Base-by-base conservation (phyloP, 2,888 invertebrate species). In the Drosophila meridionalis region DNA sequence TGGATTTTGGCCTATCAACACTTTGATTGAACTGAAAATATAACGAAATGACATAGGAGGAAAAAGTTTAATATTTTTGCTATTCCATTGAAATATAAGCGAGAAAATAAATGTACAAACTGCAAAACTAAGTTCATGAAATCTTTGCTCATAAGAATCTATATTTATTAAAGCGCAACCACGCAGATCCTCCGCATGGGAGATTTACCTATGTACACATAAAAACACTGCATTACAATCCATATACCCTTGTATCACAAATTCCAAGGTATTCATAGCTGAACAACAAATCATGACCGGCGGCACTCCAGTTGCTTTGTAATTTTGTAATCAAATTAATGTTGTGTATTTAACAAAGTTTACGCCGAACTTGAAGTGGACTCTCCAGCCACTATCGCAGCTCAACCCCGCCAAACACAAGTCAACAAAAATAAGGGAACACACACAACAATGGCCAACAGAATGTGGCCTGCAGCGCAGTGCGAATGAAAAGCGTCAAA, bases 241-340 rank as follows among this genome's bases (percentile, higher is more conserved):
- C 34, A 34, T n/a, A 42, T 12, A 7, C 42, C 42, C 9, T 2
- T 9, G 9, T 0, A 9, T 9, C 7, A 4, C 12, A 6, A n/a
- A 5, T 6, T 36, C 34, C 14, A 68, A 56, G 47, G 57, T 48
- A 68, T 40, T 5, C 32, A 14, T 30, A 42, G 48, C 53, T 59
- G 65, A 59, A 32, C 64, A 47, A 20, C 53, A 67, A 80, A 73
- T 80, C 57, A 68, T 26, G 28, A 43, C 76, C 64, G 8, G 45
- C 40, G 65, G 78, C 76, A 12, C n/a, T 63, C 30, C 60, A 70
- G 69, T 32, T 82, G 80, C 62, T 76, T 79, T 76, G 63, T 70
- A 83, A 89, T 61, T 80, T 80, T 71, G 76, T 82, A 78, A 85
- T 82, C 76, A 89, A 85, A 84, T 86, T 86, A 87, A 76, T 76